phyloP scores from a whole-genome alignment of 1,140 invertebrate species.

The Pogonomyrmex barbatus region DNA sequence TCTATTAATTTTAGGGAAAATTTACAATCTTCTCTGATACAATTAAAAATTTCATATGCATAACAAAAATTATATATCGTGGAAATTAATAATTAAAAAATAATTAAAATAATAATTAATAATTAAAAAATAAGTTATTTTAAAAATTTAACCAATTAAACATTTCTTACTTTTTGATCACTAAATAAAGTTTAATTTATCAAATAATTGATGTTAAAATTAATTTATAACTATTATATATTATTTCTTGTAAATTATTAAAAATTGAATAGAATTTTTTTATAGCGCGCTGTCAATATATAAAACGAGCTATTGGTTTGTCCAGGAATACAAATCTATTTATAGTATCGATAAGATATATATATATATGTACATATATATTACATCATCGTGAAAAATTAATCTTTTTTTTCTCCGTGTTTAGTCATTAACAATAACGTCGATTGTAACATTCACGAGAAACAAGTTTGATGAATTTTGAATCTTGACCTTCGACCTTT shows the following conservation, averaged over 20 bases:
- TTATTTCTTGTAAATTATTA: not conserved
- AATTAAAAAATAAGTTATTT: not conserved
- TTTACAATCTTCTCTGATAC: not conserved
- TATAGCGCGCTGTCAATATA: not conserved
- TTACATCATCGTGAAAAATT: slow-evolving; percentile 18
- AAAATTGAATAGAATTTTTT: not conserved
- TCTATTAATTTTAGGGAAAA: not conserved
- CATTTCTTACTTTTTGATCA: not conserved
- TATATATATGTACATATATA: slow-evolving; percentile 4
- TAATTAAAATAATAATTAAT: not conserved
- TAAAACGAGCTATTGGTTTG: not conserved
- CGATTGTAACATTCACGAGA: not conserved
- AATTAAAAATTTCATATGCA: slow-evolving; percentile 18
- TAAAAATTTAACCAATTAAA: slow-evolving; percentile 10
- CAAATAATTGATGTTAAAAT: slow-evolving; percentile 6
- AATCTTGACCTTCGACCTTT: slow-evolving; percentile 4
- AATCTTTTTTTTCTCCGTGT: not conserved
- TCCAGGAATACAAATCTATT: slow-evolving; percentile 32
- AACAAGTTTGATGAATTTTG: not conserved
- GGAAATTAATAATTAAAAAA: not conserved
- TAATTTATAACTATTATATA: not conserved
- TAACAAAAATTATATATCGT: slow-evolving; percentile 17
- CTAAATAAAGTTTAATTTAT: not conserved
- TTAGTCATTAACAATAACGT: not conserved
- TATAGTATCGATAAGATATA: slow-evolving; percentile 34